Base-by-base conservation (phyloP, 2,888 invertebrate species). In the Ophioninae sp. region DNA sequence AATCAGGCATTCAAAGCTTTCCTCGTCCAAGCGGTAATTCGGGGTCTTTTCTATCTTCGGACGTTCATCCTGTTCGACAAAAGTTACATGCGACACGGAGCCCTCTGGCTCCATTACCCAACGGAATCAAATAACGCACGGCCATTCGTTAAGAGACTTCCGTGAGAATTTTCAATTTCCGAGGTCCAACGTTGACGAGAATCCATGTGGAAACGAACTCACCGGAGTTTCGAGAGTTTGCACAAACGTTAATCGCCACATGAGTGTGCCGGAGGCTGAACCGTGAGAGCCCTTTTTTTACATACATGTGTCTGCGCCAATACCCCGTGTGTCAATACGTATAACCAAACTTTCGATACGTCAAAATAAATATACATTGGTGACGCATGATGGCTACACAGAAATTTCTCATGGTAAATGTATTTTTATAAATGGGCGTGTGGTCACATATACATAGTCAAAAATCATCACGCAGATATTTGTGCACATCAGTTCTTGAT, bases 211-310 rank as follows among this genome's bases (percentile, higher is more conserved):
- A 56, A 23, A 69, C 78, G 64, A 81, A 75, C 75, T 75, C 79
- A 72, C 79, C 75, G 37, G 76, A 76, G 75, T 79, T 75, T 67
- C 77, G 63, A 61, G 67, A 79, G 76, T 83, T 83, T 76, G 68
- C 13, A 51, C 79, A 61, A 83, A 79, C 75, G 79, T 67, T 75
- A 39, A 68, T 76, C 67, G 63, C 63, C 51, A 51, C 5, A 6
- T 0, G 65, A 58, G 30, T 61, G 71, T 61, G 65, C 71, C 75
- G 20, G 59, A 68, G 82, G 79, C 75, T 64, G 59, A 51, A 75
- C 59, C 56, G 37, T 75, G 75, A 75, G 41, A 10, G 17, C 51
- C 51, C 51, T 51, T 51, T 17, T 51, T 23, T 59, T 59, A 7
- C 59, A 68, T 13, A 22, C 23, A 9, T 20, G 65, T 64, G 20